Base-by-base conservation (phyloP, 2,888 invertebrate genomes). In the Podotricha telesiphe region DNA sequence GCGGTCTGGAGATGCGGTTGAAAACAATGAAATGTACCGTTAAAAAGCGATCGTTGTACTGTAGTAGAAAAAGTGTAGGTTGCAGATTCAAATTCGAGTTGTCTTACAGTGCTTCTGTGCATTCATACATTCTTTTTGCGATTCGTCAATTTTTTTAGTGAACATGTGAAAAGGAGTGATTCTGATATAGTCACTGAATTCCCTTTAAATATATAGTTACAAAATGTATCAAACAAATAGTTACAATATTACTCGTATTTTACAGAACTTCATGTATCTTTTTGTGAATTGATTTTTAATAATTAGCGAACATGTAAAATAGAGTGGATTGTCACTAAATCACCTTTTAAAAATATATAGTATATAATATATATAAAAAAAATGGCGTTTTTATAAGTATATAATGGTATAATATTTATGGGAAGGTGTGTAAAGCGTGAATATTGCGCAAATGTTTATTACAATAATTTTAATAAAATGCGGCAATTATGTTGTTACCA, bases 1-100 rank as follows among this genome's bases (percentile, higher is more conserved):
- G 69, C 40, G 69, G 69, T 65, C 59, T 15, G 45, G 11, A 45
- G 45, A n/a, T 68, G 68, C 40, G 68, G 68, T 68, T 42, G 47
- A 50, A 65, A n/a, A 37, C 45, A 48, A 63, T 58, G 17, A 59
- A 51, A 42, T 42, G 20, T 45, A 65, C 55, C 55, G 55, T 55
- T n/a, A n/a, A 55, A 55, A 11, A 17, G 10, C 55, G 34, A 55
- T 55, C 17, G 55, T 55, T 55, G 10, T 34, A 37, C 55, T 37
- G 34, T 37, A 53, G 28, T 53, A 8, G 53, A n/a, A 28, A 53
- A n/a, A 34, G 28, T 5, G 28, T 3, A 34, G n/a, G 28, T 53
- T n/a, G n/a, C 10, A 34, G n/a, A 13, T 53, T 53, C 10, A 17
- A n/a, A 53, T 53, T 34, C 10, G 8, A 45, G 28, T n/a, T n/a